Percentiles rank a stretch among this genome's conserved stretches.
Conservation (phyloP, 2,113 vertebrate genomes). For the Takifugu flavidus region DNA sequence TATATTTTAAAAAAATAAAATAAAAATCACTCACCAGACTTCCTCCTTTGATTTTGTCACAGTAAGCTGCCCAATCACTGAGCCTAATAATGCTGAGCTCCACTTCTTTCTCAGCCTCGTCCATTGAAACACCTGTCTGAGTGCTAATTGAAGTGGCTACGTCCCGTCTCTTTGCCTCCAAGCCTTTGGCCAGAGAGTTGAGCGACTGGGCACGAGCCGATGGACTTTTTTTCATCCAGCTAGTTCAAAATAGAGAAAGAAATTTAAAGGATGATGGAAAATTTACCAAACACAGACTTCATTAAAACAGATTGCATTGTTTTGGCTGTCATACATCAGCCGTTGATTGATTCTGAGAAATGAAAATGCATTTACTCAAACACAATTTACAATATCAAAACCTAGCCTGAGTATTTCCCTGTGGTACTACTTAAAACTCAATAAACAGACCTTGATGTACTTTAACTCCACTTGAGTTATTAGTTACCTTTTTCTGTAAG, state of each 20-base stretch:
- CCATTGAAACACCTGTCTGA: conserved; percentile 58
- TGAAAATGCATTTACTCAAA: too few relatives aligned
- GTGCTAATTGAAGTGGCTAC: conserved; percentile 54
- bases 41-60: conserved; percentile 75
- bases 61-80: conserved; percentile 78
- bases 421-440: too few relatives aligned
- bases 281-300: neutral
- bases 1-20: neutral
- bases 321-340: neutral
- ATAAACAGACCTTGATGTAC: too few relatives aligned
- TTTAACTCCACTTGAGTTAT: too few relatives aligned
- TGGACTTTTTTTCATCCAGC: conserved; percentile 78
- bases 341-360: too few relatives aligned
- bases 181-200: conserved; percentile 76
- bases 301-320: neutral
- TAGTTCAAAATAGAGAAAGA: neutral
- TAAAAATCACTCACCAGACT: conserved; percentile 68
- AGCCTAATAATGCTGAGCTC: conserved; percentile 77
- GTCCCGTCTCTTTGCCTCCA: conserved; percentile 71
- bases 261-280: neutral
- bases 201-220: conserved; percentile 75
- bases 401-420: too few relatives aligned
- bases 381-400: too few relatives aligned
- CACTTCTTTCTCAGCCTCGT: conserved; percentile 73
- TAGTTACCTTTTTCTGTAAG: too few relatives aligned